Percentiles rank a stretch among this genome's conserved stretches.
Evolutionary conservation across 2,797 vertebrate species (phyloP).

Genomic region (Pagetopsis macropterus): DNA sequence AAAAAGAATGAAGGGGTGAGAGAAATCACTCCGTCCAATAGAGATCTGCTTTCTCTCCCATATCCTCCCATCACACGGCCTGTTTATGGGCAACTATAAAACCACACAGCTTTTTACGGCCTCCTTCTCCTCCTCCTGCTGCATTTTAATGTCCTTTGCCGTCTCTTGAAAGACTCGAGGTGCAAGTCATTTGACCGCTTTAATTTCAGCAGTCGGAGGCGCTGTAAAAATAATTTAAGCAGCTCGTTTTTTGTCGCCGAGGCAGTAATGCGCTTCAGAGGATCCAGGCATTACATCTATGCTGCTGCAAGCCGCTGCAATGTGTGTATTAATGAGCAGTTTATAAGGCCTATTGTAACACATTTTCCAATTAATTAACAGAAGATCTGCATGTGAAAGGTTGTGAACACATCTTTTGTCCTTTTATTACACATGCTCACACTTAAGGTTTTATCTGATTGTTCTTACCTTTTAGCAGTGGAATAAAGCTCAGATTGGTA

Average conservation of each 20-base stretch:
- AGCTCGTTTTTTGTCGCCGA: constrained; percentile 24
- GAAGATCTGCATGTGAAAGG: background rate
- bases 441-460: background rate
- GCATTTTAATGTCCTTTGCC: constrained; percentile 59
- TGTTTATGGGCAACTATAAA: constrained; percentile 73
- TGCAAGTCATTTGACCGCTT: constrained; percentile 53
- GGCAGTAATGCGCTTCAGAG: constrained; percentile 20
- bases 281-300: constrained; percentile 26
- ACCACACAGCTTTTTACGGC: constrained; percentile 62
- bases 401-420: constrained; percentile 1
- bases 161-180: constrained; percentile 52
- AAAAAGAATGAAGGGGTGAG: constrained; percentile 16
- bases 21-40: constrained; percentile 1
- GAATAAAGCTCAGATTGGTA: background rate
- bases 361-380: constrained; percentile 30
- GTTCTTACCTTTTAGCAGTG: background rate
- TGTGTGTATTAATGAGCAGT: constrained; percentile 37
- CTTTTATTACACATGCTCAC: constrained; percentile 9
- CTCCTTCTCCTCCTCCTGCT: constrained; percentile 40
- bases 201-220: constrained; percentile 36
- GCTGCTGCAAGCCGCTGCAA: constrained; percentile 24
- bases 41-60: constrained; percentile 41
- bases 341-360: constrained; percentile 30
- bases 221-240: constrained; percentile 50
- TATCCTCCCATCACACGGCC: constrained; percentile 35